Percentiles rank a stretch among this genome's conserved stretches.
Evolutionary conservation across 2,888 invertebrate species (phyloP).

Genomic region (Arctia plantaginis): DNA sequence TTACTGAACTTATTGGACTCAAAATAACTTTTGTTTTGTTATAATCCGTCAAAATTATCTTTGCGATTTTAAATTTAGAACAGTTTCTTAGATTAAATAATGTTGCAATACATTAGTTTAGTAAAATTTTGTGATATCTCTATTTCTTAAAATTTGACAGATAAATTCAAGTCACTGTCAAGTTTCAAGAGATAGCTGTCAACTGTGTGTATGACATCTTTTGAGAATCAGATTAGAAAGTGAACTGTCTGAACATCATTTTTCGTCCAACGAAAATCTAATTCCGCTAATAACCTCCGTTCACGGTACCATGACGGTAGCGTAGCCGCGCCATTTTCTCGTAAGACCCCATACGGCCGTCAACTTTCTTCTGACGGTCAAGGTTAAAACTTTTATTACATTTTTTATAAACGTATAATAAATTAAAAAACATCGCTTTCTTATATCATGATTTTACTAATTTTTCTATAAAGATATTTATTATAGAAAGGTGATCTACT

Average conservation of each 20-base stretch:
- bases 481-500: constrained; percentile 4
- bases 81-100: not conserved
- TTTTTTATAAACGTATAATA: not conserved
- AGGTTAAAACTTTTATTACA: not conserved
- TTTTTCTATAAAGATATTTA: constrained; percentile 9
- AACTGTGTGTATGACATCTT: not conserved
- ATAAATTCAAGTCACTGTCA: not conserved
- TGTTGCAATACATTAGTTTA: no score
- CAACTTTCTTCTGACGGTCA: constrained; percentile 42
- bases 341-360: constrained; percentile 12
- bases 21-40: no score
- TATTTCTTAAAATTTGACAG: not conserved
- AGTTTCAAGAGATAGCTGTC: not conserved
- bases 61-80: not conserved
- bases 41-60: no score
- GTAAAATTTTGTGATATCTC: not conserved
- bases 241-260: constrained; percentile 11
- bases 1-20: no score
- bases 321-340: constrained; percentile 10
- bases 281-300: constrained; percentile 16
- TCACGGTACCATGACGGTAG: constrained; percentile 18
- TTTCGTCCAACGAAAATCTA: constrained; percentile 14
- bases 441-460: constrained; percentile 33
- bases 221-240: constrained; percentile 22
- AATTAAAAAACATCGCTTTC: constrained; percentile 30